Evolutionary conservation across 2,797 vertebrate genomes (phyloP).

Genomic region (Dicrostonyx torquatus): DNA sequence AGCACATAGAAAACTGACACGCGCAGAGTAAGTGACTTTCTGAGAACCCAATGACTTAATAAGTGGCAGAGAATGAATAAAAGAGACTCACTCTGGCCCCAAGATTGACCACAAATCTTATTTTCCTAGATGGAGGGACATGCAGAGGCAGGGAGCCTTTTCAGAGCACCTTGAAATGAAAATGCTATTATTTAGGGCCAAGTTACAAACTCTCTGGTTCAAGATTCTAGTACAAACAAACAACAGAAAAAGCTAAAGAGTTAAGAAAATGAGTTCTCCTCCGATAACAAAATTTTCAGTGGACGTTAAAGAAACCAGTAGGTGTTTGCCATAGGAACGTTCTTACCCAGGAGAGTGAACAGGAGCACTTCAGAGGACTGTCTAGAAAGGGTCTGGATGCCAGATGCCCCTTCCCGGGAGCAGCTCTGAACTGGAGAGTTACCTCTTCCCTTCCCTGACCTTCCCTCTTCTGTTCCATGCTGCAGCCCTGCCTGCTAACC

Average conservation of each 20-base stretch:
- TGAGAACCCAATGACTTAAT: background rate
- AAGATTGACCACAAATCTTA: background rate
- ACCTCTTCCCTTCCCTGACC: background rate
- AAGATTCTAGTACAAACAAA: background rate
- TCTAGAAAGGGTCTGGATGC: background rate
- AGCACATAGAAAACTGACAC: background rate
- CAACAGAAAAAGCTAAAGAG: constrained; percentile 5
- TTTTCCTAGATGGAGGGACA: background rate
- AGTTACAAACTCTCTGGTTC: background rate
- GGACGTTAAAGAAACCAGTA: background rate
- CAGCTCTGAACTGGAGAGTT: no score
- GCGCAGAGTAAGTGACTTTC: background rate
- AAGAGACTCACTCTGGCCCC: background rate
- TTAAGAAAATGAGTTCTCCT: background rate
- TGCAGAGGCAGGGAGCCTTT: background rate
- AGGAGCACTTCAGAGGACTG: background rate
- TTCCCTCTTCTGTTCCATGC: background rate
- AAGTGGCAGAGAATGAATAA: background rate
- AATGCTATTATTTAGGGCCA: background rate
- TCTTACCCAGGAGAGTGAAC: background rate
- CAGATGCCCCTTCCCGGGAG: background rate
- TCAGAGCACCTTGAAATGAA: background rate
- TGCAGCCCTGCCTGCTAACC: background rate
- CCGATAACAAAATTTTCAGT: background rate
- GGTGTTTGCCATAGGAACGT: background rate